Evolutionary conservation across 2,888 invertebrate species (phyloP).

Genomic region (Macrophya alboannulata): DNA sequence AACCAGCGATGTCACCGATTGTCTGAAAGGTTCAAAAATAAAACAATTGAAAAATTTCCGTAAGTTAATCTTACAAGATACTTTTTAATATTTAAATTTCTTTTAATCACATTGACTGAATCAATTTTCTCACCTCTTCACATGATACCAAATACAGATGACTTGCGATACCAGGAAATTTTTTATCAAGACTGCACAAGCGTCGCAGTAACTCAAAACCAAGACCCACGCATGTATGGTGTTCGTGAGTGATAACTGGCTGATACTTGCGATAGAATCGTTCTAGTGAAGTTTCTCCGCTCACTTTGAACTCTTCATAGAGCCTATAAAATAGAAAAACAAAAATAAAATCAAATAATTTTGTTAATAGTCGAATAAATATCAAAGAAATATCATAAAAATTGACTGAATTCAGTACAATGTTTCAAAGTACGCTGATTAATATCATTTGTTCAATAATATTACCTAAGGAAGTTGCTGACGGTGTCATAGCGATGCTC

Average conservation of each 20-base stretch:
- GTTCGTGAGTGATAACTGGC: conserved; percentile 89
- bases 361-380: neutral
- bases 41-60: neutral
- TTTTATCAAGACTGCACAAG: conserved; percentile 83
- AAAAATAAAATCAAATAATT: conserved; percentile 36
- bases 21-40: conserved; percentile 71
- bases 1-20: conserved; percentile 79
- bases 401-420: too few species aligned
- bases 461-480: conserved; percentile 89
- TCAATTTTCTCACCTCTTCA: conserved; percentile 86
- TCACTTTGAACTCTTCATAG: conserved; percentile 82
- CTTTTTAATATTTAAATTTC: neutral
- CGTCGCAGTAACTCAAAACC: conserved; percentile 90
- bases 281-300: conserved; percentile 85
- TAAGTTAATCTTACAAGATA: neutral
- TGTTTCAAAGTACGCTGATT: too few species aligned
- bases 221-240: conserved; percentile 95
- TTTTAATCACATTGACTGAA: too few species aligned
- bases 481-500: conserved; percentile 95
- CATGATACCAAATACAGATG: conserved; percentile 91
- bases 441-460: conserved; percentile 6
- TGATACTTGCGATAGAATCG: conserved; percentile 90
- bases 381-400: too few species aligned
- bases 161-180: conserved; percentile 86
- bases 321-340: conserved; percentile 82